phyloP scores from a whole-genome alignment of 2,113 vertebrate genomes.

The Zapornia atra region DNA sequence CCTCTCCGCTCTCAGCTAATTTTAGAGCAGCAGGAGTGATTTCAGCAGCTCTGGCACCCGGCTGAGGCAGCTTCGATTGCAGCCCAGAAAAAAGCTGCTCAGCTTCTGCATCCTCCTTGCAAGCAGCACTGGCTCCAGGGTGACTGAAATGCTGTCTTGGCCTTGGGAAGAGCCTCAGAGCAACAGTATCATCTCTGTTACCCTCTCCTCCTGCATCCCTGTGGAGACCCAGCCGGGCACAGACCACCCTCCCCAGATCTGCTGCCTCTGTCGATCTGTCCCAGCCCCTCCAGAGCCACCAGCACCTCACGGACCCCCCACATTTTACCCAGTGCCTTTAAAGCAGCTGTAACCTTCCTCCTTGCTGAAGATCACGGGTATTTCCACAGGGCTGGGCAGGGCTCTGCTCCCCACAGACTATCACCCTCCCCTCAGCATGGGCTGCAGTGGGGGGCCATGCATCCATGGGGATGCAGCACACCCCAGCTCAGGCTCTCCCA shows the following conservation, averaged over 20 bases:
- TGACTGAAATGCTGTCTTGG: neutral
- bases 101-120: neutral
- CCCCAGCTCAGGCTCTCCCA: neutral
- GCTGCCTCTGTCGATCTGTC: too few species aligned
- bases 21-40: neutral
- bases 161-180: neutral
- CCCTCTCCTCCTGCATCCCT: neutral
- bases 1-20: neutral
- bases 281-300: neutral
- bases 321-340: neutral
- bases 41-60: neutral
- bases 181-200: neutral
- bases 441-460: rapidly evolving
- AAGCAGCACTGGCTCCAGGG: neutral
- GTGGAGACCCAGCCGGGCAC: neutral
- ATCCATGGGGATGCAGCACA: neutral
- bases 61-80: neutral
- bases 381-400: neutral
- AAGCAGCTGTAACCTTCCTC: neutral
- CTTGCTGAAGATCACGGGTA: neutral
- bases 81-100: neutral
- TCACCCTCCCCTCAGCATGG: neutral
- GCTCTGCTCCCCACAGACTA: neutral
- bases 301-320: neutral
- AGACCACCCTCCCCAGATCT: neutral